These are phyloP conservation scores for Eilema caniola DNA, from an alignment of 2,888 invertebrate genomes.

Conservation along the genomic window DNA sequence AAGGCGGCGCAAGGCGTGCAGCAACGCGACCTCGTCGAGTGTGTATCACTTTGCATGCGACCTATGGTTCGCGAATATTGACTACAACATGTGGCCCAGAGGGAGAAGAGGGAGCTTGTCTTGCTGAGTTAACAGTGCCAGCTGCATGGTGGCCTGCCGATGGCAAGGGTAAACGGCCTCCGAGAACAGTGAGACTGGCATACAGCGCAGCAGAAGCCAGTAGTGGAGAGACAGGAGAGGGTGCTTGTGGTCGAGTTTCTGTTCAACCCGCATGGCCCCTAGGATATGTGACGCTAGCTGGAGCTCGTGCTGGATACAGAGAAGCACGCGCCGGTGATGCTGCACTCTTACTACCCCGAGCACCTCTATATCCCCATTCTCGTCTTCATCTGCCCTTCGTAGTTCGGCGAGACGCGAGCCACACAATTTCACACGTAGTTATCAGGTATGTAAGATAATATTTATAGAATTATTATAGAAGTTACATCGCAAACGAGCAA, in stretches of 20 bases:
- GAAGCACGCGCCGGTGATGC: slow-evolving; percentile 94
- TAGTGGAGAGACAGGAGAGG: slow-evolving; percentile 88
- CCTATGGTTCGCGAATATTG: slow-evolving; percentile 87
- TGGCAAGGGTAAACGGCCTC: slow-evolving; percentile 88
- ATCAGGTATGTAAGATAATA: slow-evolving; percentile 89
- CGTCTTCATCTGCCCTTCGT: slow-evolving; percentile 96
- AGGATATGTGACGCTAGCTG: slow-evolving; percentile 90
- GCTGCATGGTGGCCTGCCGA: slow-evolving; percentile 96
- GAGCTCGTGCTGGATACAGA: slow-evolving; percentile 93
- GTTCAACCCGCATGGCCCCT: slow-evolving; percentile 90
- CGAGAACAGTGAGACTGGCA: slow-evolving; percentile 92
- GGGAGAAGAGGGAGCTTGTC: slow-evolving; percentile 96
- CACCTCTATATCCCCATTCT: slow-evolving; percentile 95
- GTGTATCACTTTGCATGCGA: slow-evolving; percentile 93
- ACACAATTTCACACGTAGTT: slow-evolving; percentile 92
- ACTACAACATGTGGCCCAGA: slow-evolving; percentile 97
- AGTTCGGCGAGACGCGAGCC: slow-evolving; percentile 90
- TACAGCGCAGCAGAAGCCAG: slow-evolving; percentile 96
- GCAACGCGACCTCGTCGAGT: slow-evolving; percentile 91
- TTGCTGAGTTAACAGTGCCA: slow-evolving; percentile 95
- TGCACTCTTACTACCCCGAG: slow-evolving; percentile 94
- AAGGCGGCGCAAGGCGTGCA: slow-evolving; percentile 92
- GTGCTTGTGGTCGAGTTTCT: slow-evolving; percentile 90
- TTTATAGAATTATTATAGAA: neutral
- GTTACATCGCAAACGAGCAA: neutral